Evolutionary conservation across 2,888 invertebrate genomes (phyloP), one percentile per base, ranked within the genome.

Genomic region (Metacarcinus magister): DNA sequence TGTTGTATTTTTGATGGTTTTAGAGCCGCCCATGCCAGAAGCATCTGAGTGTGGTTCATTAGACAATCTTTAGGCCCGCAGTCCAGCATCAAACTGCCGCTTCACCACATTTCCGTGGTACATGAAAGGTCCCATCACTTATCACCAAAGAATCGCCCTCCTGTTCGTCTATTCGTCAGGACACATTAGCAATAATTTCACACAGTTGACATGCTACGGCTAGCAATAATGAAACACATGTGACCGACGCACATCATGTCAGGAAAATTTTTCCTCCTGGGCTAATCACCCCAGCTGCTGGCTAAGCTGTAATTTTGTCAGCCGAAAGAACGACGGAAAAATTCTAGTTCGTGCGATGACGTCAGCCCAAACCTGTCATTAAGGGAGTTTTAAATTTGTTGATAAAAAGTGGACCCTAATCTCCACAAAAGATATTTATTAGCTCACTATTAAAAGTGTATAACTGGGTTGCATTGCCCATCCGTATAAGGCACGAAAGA

Each of bases 351-450:
- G 93, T 93, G 93, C 93, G 93, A 39, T 93, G 93, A 93, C 93
- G 93, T 93, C 93, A 93, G 93, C 32, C 93, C 67, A 93, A 93
- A 93, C 93, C 93, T 93, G 93, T 93, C 93, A 93, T 93, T 93
- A 93, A 93, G 67, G 60, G 67, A 87, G 32, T 87, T 87, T 87
- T 87, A 32, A 87, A 87, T 87, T 87, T 93, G 75, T 4, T 43
- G 54, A 43, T 75, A 28, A 92, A 46, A 93, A 93, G n/a, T 67
- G 95, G 75, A 60, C 46, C 91, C 67, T 95, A 95, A 92, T 95
- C 60, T 60, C n/a, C 87, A 92, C 90, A 75, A 92, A 95, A 92
- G 95, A 92, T 95, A 92, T 95, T 95, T 92, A 92, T 92, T 95
- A 92, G 67, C 92, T 67, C 91, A 28, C 46, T 90, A 95, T 95